Base-by-base conservation (phyloP, 2,888 invertebrate species). In the Belgica antarctica region DNA sequence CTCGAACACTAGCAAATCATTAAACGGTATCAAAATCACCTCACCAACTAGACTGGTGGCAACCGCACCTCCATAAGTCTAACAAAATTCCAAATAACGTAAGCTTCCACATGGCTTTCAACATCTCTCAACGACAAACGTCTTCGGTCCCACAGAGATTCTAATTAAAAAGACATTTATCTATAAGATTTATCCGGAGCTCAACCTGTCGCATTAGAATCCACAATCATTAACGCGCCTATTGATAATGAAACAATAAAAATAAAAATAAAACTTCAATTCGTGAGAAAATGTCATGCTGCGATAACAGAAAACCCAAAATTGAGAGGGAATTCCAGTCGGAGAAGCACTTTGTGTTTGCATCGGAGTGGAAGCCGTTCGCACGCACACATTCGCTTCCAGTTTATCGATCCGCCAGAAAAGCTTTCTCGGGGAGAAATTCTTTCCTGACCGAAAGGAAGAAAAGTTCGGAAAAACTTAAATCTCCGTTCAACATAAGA, bases 381-480 rank as follows among this genome's bases (percentile, higher is more conserved):
- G 5, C 17, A 17, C 52, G 52, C 62, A 31, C 62, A 62, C 25
- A 17, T 34, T n/a, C 62, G 10, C 36, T 68, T 68, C 57, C 57
- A 52, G 12, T 15, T 31, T 68, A 68, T 68, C 68, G 68, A 68
- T 68, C n/a, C 68, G 68, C 17, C 4, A 66, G n/a, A n/a, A n/a
- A n/a, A 46, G 68, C 68, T 68, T 62, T 22, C 19, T 61, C 41
- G 41, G 10, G 41, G 41, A n/a, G 52, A 52, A 52, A 52, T 65
- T 66, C 31, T 36, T 12, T 27, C 47, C 66, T 27, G 8, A 27
- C 63, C 24, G 41, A 24, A 41, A n/a, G n/a, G n/a, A n/a, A n/a
- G n/a, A n/a, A n/a, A n/a, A n/a, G n/a, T 47, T 17, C 1, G 15
- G 41, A 15, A 41, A 41, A n/a, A 22, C 52, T 52, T 52, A 12